Base-by-base conservation (phyloP, 2,113 vertebrate species). In the Diadophis punctatus region DNA sequence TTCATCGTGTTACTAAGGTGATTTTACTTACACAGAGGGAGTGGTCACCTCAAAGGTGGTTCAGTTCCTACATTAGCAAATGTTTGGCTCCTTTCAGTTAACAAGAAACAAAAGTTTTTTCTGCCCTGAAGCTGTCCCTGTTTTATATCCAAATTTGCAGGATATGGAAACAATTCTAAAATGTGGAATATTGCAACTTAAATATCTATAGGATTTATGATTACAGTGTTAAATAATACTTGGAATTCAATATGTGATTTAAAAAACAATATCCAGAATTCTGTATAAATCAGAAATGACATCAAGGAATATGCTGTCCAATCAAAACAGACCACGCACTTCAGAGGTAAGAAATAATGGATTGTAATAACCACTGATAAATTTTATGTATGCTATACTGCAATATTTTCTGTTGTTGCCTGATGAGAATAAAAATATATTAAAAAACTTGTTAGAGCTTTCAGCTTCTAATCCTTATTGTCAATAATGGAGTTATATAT, bases 331-430 rank as follows among this genome's bases (percentile, higher is more conserved):
- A 94, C 97, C 96, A 93, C 94, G 1, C 0, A 97, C 97, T 92
- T 96, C 97, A 89, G 97, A 97, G 97, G 97, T 98, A 95, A 98
- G 97, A 96, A 93, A 51, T 84, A 93, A 94, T 90, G 95, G 51
- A 89, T 91, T n/a, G 5, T 55, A 58, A 51, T 90, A 90, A 43
- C 7, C 11, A 49, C 5, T 27, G 23, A n/a, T 1, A 94, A 8
- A 30, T 93, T 95, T 95, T 90, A 49, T 92, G 49, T 56, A 88
- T 52, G 43, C 0, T 30, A 27, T 30, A 34, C 16, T 92, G 68
- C 49, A 86, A 25, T 39, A 8, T 91, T 91, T 60, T 94, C 23
- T 91, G 68, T 10, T 88, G 23, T 88, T 90, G 34, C 85, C 43
- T 43, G 43, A 27, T 48, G 43, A 52, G 20, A 8, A 46, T 86